Conservation (phyloP, 2,797 vertebrate genomes). For the Manis javanica region DNA sequence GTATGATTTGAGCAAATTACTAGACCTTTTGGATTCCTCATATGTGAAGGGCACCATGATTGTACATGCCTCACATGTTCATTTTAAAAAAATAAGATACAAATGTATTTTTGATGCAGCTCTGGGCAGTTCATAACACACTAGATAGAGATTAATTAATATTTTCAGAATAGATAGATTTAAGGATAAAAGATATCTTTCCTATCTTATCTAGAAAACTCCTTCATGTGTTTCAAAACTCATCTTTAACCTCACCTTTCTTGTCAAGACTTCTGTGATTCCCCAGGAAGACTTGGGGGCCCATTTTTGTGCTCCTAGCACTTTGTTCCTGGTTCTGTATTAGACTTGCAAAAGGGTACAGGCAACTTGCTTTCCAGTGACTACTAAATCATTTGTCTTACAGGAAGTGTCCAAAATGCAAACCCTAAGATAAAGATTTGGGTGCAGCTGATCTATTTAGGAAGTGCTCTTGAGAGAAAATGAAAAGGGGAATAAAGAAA, state of each 20-base stretch:
- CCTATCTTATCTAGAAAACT: not conserved
- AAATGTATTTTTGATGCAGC: not conserved
- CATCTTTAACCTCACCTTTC: not conserved
- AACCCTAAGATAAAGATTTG: not conserved
- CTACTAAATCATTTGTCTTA: not conserved
- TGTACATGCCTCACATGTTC: not conserved
- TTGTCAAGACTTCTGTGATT: not conserved
- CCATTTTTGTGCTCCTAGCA: not conserved
- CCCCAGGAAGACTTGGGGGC: not conserved
- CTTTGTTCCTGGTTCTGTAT: not conserved
- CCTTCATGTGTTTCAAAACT: not conserved
- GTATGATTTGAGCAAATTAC: slow-evolving; percentile 14
- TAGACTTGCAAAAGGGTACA: not conserved
- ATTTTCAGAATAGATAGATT: not conserved
- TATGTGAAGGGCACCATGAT: not conserved
- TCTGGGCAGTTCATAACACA: not conserved
- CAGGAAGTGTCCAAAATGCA: not conserved
- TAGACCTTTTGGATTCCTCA: not conserved
- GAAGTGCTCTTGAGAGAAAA: not conserved
- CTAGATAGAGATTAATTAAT: not conserved
- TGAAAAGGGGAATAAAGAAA: not conserved
- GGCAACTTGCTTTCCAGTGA: not conserved
- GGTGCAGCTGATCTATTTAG: not conserved
- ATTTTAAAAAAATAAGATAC: not conserved
- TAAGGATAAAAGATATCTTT: not conserved